Base-by-base conservation (phyloP, 2,888 invertebrate genomes). In the Drepanosiphum platanoidis region DNA sequence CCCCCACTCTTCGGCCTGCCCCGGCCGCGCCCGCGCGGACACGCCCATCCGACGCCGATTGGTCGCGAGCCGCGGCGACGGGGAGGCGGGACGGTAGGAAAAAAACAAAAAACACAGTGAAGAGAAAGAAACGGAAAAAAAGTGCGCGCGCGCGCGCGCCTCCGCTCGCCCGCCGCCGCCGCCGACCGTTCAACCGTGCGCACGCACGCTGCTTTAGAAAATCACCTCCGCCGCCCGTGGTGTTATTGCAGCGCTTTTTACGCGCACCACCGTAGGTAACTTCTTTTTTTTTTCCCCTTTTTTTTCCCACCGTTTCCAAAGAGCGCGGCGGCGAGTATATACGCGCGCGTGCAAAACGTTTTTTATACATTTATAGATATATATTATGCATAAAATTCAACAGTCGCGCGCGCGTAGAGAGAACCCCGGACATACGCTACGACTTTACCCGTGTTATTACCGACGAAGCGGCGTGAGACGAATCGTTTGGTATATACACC, bases 31-130 rank as follows among this genome's bases (percentile, higher is more conserved):
- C 72, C 58, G 58, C 30, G 30, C 32, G 66, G 36, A 46, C n/a
- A 46, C 83, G 83, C 75, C 83, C 75, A 46, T 39, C 75, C 66
- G 4, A 15, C 13, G 66, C 66, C 36, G 42, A 74, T 83, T 74
- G 72, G 32, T 36, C 36, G 15, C 32, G 42, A 3, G 22, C 58
- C 42, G 72, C 5, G 8, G 15, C 27, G 64, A 32, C 15, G 72
- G 81, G 11, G 72, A 27, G 82, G 82, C 61, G 8, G 82, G 82
- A 42, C 81, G 36, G 64, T 18, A 42, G 34, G 27, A 66, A 46
- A 72, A 74, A 27, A 66, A 30, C 0, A 30, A 64, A 42, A 82
- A 36, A 64, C 8, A n/a, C 3, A 42, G 36, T 42, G 32, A 74
- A 52, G 32, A 74, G 7, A 72, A 72, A 27, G 46, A 72, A 74